These are phyloP conservation scores for Micronycteris hirsuta DNA, from an alignment of 2,113 vertebrate genomes.

Conservation along the genomic window DNA sequence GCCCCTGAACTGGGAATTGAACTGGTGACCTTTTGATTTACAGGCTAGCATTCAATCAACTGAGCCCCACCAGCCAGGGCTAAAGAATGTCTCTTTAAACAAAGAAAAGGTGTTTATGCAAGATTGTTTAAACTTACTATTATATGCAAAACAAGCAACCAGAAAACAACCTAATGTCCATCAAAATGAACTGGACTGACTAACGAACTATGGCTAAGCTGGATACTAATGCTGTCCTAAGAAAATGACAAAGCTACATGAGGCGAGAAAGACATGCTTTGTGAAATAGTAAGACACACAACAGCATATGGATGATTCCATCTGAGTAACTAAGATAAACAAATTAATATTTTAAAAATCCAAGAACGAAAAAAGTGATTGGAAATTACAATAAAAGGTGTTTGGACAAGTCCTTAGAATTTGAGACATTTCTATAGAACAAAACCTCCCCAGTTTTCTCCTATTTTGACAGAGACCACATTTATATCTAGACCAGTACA, in stretches of 20 bases:
- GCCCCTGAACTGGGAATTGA: too few relatives aligned
- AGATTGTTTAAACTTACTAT: background rate
- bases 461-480: background rate
- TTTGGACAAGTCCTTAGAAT: background rate
- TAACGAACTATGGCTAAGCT: background rate
- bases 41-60: too few relatives aligned
- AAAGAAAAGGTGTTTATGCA: background rate
- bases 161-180: background rate
- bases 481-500: background rate
- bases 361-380: background rate
- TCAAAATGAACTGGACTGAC: background rate
- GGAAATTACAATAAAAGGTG: background rate
- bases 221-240: background rate
- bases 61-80: too few relatives aligned
- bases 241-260: background rate
- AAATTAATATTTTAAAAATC: background rate
- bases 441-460: background rate
- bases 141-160: background rate
- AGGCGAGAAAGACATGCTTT: background rate
- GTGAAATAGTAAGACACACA: background rate
- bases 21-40: too few relatives aligned
- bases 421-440: background rate
- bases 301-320: fast-evolving
- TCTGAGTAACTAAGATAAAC: background rate
- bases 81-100: background rate